Conservation (phyloP, 1,140 invertebrate genomes). For the Neodiprion pinetum region DNA sequence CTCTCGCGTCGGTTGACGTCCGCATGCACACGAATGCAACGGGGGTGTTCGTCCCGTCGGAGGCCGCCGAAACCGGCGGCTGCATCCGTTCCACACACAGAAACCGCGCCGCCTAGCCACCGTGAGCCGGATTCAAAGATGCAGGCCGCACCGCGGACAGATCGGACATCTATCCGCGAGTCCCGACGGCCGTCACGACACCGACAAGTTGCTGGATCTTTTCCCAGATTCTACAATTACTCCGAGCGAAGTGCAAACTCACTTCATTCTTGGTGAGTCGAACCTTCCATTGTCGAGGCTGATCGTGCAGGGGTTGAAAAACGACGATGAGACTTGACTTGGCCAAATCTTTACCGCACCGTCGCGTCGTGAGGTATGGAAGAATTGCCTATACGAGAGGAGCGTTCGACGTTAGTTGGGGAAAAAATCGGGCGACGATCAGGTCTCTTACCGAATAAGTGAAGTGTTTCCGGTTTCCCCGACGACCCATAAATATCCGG, state of each 20-base stretch:
- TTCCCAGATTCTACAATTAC: constrained; percentile 59
- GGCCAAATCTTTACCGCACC: no score
- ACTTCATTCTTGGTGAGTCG: constrained; percentile 30
- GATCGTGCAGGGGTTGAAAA: neutral
- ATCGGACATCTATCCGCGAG: constrained; percentile 31
- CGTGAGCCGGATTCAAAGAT: constrained; percentile 40
- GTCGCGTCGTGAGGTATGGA: no score
- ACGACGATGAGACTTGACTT: neutral
- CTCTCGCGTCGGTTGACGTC: constrained; percentile 53
- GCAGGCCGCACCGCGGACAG: constrained; percentile 28
- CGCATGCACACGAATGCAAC: constrained; percentile 8
- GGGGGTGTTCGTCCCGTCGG: constrained; percentile 19
- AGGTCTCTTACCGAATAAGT: neutral
- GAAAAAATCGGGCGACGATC: constrained; percentile 23
- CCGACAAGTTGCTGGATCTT: constrained; percentile 53
- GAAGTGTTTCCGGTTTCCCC: constrained; percentile 47
- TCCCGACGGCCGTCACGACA: constrained; percentile 44
- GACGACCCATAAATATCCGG: constrained; percentile 48
- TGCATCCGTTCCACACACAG: neutral
- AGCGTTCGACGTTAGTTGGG: constrained; percentile 7
- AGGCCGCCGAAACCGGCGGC: constrained; percentile 18
- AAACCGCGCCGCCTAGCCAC: neutral
- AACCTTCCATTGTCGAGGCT: no score
- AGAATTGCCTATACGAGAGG: no score
- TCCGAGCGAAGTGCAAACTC: constrained; percentile 53